A percentile compares a stretch with the other conserved stretches of the same genome.
phyloP scores from a whole-genome alignment of 2,797 vertebrate genomes.

The Morus bassanus region DNA sequence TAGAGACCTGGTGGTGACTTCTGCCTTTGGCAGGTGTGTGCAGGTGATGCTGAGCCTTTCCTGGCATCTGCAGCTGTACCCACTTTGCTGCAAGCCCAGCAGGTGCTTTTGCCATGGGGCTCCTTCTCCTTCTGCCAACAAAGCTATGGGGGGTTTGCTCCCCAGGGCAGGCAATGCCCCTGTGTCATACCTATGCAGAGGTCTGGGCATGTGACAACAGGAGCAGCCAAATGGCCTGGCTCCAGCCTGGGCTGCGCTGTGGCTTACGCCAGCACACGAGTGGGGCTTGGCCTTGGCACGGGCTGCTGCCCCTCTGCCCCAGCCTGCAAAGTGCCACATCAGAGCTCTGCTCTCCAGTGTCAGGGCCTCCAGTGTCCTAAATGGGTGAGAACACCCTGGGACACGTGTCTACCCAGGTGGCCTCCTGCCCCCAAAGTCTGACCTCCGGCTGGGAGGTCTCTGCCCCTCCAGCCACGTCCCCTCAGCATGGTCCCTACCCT shows the following conservation, averaged over 20 bases:
- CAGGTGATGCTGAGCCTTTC: background rate
- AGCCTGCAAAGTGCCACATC: background rate
- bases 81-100: background rate
- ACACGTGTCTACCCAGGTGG: background rate
- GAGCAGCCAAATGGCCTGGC: background rate
- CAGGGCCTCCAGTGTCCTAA: background rate
- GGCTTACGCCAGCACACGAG: rapidly evolving
- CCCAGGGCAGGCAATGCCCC: background rate
- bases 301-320: background rate
- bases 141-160: background rate
- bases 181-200: rapidly evolving
- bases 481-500: background rate
- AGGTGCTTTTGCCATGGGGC: background rate
- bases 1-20: background rate
- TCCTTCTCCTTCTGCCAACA: background rate
- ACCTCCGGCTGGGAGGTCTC: background rate
- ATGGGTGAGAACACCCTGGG: background rate
- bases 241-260: background rate
- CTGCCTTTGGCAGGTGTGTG: background rate
- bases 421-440: background rate
- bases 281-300: rapidly evolving
- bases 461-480: background rate
- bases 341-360: background rate
- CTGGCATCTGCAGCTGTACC: background rate
- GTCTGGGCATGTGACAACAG: rapidly evolving